phyloP scores from a whole-genome alignment of 2,888 invertebrate genomes.

The Agrochola circellaris region DNA sequence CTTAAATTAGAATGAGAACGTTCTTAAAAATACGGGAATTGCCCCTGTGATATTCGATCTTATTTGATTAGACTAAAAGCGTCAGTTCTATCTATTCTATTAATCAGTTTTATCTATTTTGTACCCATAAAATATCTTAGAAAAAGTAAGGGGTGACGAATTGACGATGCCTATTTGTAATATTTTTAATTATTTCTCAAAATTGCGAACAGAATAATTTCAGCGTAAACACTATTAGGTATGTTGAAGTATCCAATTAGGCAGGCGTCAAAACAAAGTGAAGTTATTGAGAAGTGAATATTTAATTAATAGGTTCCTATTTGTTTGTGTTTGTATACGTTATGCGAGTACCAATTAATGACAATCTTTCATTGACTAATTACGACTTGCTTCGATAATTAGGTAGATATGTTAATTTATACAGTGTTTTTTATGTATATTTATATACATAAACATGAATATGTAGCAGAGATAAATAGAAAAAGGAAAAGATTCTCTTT shows the following conservation, averaged over 20 bases:
- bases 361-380: slow-evolving; percentile 31
- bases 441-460: neutral
- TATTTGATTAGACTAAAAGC: no score
- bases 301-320: slow-evolving; percentile 43
- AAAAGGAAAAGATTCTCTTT: neutral
- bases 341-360: slow-evolving; percentile 31
- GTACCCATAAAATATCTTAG: neutral
- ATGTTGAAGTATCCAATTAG: slow-evolving; percentile 56
- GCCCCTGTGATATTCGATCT: no score
- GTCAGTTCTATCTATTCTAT: no score
- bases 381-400: slow-evolving; percentile 26
- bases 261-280: slow-evolving; percentile 40
- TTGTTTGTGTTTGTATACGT: slow-evolving; percentile 33
- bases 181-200: slow-evolving; percentile 1
- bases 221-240: slow-evolving; percentile 34
- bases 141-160: neutral
- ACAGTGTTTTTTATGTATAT: neutral
- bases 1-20: no score
- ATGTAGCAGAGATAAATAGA: neutral
- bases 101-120: no score
- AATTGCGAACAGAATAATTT: slow-evolving; percentile 7
- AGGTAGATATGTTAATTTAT: slow-evolving; percentile 11
- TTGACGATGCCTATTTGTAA: neutral
- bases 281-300: slow-evolving; percentile 45
- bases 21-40: no score